Evolutionary conservation across 2,888 invertebrate genomes (phyloP).

Genomic region (Melikaiella ostensackeni): DNA sequence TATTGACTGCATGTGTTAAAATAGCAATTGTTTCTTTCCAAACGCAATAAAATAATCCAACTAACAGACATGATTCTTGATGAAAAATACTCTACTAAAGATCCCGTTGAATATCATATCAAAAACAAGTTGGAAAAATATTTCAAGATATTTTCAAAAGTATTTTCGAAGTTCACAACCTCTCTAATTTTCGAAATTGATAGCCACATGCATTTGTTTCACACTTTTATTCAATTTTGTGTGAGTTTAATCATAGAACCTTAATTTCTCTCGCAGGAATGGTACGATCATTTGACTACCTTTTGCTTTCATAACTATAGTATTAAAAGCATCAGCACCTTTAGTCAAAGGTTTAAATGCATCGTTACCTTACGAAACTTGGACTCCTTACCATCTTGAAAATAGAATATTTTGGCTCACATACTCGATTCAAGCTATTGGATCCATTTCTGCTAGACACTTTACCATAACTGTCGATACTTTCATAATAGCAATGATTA

Average conservation of each 20-base stretch:
- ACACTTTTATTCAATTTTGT: neutral
- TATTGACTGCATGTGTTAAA: slow-evolving; percentile 18
- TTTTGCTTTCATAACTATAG: slow-evolving; percentile 24
- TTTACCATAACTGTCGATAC: slow-evolving; percentile 57
- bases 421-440: slow-evolving; percentile 55
- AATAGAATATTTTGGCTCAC: slow-evolving; percentile 51
- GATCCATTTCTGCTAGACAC: slow-evolving; percentile 50
- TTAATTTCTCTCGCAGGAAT: neutral
- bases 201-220: neutral
- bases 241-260: neutral
- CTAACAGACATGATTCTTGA: slow-evolving; percentile 14
- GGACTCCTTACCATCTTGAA: slow-evolving; percentile 55
- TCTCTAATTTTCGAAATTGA: neutral
- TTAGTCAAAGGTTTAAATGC: slow-evolving; percentile 30
- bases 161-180: neutral
- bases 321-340: slow-evolving; percentile 13
- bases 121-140: slow-evolving; percentile 27
- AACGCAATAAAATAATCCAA: slow-evolving; percentile 32
- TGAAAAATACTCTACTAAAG: neutral
- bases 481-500: slow-evolving; percentile 56
- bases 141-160: neutral
- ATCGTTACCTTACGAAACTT: slow-evolving; percentile 53
- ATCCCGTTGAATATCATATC: slow-evolving; percentile 1
- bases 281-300: slow-evolving; percentile 8
- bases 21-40: slow-evolving; percentile 29